Evolutionary conservation across 2,888 invertebrate species (phyloP).

Genomic region (Agrochola macilenta): DNA sequence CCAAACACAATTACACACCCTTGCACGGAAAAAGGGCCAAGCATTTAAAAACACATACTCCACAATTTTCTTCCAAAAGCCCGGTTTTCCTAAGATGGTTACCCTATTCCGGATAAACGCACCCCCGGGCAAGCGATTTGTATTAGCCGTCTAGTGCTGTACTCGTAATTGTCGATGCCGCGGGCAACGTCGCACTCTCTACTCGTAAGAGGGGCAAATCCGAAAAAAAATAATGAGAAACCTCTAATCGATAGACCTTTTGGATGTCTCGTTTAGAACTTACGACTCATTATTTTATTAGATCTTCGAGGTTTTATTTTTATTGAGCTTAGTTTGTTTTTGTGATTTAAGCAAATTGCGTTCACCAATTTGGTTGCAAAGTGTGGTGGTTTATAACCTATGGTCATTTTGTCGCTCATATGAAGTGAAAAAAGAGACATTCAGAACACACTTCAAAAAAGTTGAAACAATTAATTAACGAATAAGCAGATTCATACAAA

Average conservation of each 20-base stretch:
- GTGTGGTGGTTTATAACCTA: background rate
- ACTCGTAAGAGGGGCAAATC: slow-evolving; percentile 81
- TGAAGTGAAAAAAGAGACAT: background rate
- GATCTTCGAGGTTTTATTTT: slow-evolving; percentile 7
- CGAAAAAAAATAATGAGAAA: slow-evolving; percentile 79
- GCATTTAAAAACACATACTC: slow-evolving; percentile 58
- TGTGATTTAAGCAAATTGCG: background rate
- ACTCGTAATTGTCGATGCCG: slow-evolving; percentile 88
- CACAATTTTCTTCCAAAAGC: slow-evolving; percentile 51
- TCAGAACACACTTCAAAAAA: background rate
- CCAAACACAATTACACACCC: slow-evolving; percentile 47
- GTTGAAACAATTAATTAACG: background rate
- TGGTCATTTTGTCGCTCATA: background rate
- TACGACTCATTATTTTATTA: slow-evolving; percentile 62
- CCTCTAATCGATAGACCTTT: slow-evolving; percentile 74
- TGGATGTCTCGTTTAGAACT: slow-evolving; percentile 68
- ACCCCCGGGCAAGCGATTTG: slow-evolving; percentile 88
- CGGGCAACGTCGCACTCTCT: slow-evolving; percentile 83
- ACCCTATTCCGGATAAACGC: slow-evolving; percentile 83
- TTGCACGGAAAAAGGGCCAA: slow-evolving; percentile 34
- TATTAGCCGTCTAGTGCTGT: slow-evolving; percentile 89
- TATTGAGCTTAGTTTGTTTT: background rate
- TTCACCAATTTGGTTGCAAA: background rate
- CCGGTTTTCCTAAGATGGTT: slow-evolving; percentile 58
- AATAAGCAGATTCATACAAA: slow-evolving; percentile 17